phyloP scores from a whole-genome alignment of 2,888 invertebrate species.

The Trichopoda pennipes region DNA sequence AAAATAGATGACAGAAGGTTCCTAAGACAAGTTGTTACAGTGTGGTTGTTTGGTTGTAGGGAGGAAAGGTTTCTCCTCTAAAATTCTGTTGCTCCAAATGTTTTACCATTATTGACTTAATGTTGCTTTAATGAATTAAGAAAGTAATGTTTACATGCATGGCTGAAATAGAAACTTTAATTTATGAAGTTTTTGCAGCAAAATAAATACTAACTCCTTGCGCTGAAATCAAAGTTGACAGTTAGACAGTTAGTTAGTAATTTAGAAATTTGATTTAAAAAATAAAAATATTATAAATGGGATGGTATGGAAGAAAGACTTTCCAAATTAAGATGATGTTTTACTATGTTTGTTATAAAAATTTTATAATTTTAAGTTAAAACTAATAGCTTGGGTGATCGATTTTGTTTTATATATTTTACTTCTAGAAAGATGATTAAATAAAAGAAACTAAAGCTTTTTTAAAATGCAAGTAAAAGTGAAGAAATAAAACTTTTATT shows the following conservation, averaged over 20 bases:
- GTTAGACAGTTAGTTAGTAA: not conserved
- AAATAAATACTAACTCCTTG: not conserved
- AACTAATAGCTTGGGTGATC: no score
- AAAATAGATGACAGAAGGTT: constrained; percentile 33
- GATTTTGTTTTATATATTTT: no score
- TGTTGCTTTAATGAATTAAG: not conserved
- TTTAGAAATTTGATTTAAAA: not conserved
- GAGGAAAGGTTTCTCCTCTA: not conserved
- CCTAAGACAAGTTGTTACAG: not conserved
- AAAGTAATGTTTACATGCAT: constrained; percentile 4
- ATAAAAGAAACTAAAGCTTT: no score
- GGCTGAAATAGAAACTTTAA: not conserved
- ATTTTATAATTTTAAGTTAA: no score
- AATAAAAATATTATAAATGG: no score
- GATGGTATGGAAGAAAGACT: no score
- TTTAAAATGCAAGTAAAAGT: no score
- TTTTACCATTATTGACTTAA: constrained; percentile 28
- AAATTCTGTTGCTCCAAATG: constrained; percentile 8
- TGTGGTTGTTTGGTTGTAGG: no score
- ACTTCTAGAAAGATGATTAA: no score
- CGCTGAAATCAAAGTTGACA: constrained; percentile 16
- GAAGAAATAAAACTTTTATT: no score
- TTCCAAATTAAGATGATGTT: no score
- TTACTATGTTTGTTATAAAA: no score
- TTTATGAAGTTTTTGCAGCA: not conserved